phyloP scores from a whole-genome alignment of 2,888 invertebrate genomes.

The Zhuqinia jingwanae region DNA sequence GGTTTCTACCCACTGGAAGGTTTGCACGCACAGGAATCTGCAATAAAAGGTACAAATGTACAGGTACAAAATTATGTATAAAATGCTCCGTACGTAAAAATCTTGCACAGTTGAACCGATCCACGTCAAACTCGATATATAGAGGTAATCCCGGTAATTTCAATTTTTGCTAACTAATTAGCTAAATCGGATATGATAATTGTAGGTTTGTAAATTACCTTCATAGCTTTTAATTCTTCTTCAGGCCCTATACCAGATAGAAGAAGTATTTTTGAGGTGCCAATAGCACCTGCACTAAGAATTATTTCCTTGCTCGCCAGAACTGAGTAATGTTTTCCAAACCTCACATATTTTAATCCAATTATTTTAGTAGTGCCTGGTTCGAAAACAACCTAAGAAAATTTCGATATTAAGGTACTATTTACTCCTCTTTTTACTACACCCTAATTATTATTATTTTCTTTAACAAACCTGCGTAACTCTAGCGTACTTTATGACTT shows the following conservation, averaged over 20 bases:
- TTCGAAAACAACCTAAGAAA: background rate
- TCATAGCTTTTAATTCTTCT: background rate
- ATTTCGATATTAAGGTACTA: no score
- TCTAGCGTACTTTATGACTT: slow-evolving; percentile 76
- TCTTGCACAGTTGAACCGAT: no score
- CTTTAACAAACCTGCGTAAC: slow-evolving; percentile 71
- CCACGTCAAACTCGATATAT: no score
- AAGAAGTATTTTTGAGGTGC: slow-evolving; percentile 44
- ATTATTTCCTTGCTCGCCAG: slow-evolving; percentile 48
- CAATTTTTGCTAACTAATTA: background rate
- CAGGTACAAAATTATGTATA: background rate
- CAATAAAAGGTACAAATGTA: background rate
- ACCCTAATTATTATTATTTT: no score
- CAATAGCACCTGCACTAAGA: slow-evolving; percentile 34
- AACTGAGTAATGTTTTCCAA: slow-evolving; percentile 36
- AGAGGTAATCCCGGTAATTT: no score
- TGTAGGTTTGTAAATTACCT: background rate
- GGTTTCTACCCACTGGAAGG: slow-evolving; percentile 77
- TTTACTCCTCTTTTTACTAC: no score
- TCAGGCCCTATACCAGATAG: slow-evolving; percentile 44
- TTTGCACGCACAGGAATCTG: slow-evolving; percentile 63
- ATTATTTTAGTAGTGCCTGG: background rate
- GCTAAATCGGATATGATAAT: no score
- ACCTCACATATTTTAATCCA: slow-evolving; percentile 58
- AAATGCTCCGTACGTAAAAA: no score